Base-by-base conservation (phyloP, 2,113 vertebrate genomes). In the Hystrix cristata region DNA sequence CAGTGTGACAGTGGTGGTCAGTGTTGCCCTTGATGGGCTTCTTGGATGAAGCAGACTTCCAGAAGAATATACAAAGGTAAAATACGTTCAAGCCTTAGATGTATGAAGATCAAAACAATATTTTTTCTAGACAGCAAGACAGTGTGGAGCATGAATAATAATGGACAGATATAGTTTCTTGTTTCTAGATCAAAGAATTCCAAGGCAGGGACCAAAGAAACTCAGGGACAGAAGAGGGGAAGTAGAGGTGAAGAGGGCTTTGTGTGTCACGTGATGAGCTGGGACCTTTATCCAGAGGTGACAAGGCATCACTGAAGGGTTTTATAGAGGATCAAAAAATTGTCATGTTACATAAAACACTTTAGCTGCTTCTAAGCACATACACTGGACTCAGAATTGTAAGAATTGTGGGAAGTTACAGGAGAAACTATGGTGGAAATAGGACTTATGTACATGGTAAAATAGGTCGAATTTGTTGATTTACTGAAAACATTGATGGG, bases 191-290 rank as follows among this genome's bases (percentile, higher is more conserved):
- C 19, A 59, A 78, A 64, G 67, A 83, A n/a, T 1, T 89, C 51
- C 38, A 46, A 43, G 21, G 10, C 23, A 34, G 25, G 21, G n/a
- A 14, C 14, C 34, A 19, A 91, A 72, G 64, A 65, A 65, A n/a
- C 64, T 27, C 25, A 31, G 3, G 21, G 25, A 7, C 53, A 23
- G 29, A 13, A 60, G 82, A 34, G 25, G 16, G 11, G 23, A 29
- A 10, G 2, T 6, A 8, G 29, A 29, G 48, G 13, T 53, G n/a
- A 46, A 43, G n/a, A 83, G 55, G 34, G 59, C 43, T 29, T 65
- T 16, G 9, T 25, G 0, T 18, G 25, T 34, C 19, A 2, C 13
- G n/a, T 69, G 0, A 2, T 1, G 38, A 6, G 43, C 25, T 23
- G 18, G 19, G 27, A 29, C 51, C n/a, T 84, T 31, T 55, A 57